phyloP scores from a whole-genome alignment of 2,888 invertebrate species.

The Panopea generosa region DNA sequence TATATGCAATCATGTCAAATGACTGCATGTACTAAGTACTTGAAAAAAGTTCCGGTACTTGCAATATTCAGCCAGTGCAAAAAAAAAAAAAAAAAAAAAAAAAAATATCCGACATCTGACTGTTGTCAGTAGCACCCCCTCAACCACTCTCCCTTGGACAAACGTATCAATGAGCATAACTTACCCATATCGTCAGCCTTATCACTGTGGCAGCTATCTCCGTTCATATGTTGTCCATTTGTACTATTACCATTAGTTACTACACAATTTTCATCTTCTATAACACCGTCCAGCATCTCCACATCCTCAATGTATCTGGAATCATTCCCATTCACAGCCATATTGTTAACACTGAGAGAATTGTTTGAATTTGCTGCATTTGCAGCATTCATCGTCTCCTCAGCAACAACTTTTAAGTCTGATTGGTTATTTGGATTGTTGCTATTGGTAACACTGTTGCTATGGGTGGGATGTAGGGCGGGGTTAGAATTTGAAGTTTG shows the following conservation, averaged over 20 bases:
- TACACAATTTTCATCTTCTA: slow-evolving; percentile 63
- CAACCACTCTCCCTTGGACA: no score
- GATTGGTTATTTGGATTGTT: slow-evolving; percentile 54
- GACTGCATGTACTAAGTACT: no score
- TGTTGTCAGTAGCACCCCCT: no score
- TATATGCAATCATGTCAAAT: no score
- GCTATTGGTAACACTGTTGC: slow-evolving; percentile 59
- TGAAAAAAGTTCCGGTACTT: no score
- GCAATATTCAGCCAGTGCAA: no score
- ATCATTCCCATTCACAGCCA: slow-evolving; percentile 74
- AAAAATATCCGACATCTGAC: no score
- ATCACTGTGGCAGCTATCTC: slow-evolving; percentile 68
- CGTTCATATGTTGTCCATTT: slow-evolving; percentile 77
- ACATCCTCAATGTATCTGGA: slow-evolving; percentile 77
- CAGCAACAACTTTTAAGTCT: slow-evolving; percentile 70
- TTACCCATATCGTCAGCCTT: slow-evolving; percentile 66
- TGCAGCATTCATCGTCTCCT: slow-evolving; percentile 80
- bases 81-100: no score
- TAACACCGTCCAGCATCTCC: slow-evolving; percentile 80
- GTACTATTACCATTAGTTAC: slow-evolving; percentile 78
- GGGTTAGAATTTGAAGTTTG: slow-evolving; percentile 42
- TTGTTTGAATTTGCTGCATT: slow-evolving; percentile 70
- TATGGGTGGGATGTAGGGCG: slow-evolving; percentile 40
- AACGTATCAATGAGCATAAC: no score
- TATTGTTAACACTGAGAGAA: slow-evolving; percentile 63